These are phyloP conservation scores for Drosophila tani DNA, from an alignment of 1,140 invertebrate species.

Conservation along the genomic window DNA sequence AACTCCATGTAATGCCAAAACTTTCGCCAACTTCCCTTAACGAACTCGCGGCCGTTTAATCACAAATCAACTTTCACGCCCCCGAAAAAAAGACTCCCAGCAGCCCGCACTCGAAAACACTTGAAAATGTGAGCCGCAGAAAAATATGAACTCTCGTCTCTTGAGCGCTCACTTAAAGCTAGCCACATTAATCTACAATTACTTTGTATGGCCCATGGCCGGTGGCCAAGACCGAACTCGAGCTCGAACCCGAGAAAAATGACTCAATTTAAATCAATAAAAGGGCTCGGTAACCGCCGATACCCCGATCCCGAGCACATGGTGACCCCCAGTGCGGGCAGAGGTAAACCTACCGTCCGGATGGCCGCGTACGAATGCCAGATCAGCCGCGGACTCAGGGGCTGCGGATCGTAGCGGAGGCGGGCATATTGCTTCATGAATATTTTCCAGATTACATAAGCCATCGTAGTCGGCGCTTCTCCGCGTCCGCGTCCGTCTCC, in stretches of 20 bases:
- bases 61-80: conserved; percentile 53
- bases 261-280: conserved; percentile 82
- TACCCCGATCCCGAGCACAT: conserved; percentile 11
- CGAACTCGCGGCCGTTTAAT: conserved; percentile 38
- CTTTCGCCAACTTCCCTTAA: conserved; percentile 51
- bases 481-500: conserved; percentile 1
- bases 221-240: conserved; percentile 12
- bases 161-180: conserved; percentile 48
- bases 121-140: conserved; percentile 9
- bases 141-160: conserved; percentile 58
- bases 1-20: conserved; percentile 16
- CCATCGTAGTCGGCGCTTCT: conserved; percentile 57
- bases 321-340: conserved; percentile 43
- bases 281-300: conserved; percentile 23
- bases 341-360: conserved; percentile 42
- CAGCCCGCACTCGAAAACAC: conserved; percentile 14
- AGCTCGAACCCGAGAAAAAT: conserved; percentile 50
- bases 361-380: conserved; percentile 78
- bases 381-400: conserved; percentile 68
- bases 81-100: conserved; percentile 25
- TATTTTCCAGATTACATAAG: conserved; percentile 84
- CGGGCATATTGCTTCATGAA: conserved; percentile 83
- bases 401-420: conserved; percentile 63
- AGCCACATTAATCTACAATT: conserved; percentile 66
- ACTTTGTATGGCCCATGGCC: conserved; percentile 48